phyloP scores from a whole-genome alignment of 2,888 invertebrate genomes.

The Seira musarum region DNA sequence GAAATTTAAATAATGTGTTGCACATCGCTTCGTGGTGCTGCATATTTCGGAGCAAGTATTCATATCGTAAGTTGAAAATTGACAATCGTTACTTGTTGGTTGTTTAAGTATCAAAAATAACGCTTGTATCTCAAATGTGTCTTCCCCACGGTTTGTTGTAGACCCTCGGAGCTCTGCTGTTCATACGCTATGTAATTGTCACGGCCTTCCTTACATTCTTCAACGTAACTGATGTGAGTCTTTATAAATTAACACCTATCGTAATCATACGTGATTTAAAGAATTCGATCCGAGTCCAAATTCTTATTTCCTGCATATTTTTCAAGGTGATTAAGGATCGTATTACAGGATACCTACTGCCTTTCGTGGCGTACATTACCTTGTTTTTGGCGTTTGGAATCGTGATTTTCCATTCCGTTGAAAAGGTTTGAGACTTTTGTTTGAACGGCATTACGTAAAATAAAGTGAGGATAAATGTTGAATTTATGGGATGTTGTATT shows the following conservation, averaged over 20 bases:
- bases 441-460: too few relatives aligned
- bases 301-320: slow-evolving; percentile 21
- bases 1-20: slow-evolving; percentile 57
- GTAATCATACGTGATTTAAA: background rate
- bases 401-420: slow-evolving; percentile 65
- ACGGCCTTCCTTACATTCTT: slow-evolving; percentile 64
- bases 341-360: slow-evolving; percentile 61
- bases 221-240: slow-evolving; percentile 62
- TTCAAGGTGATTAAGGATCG: slow-evolving; percentile 61
- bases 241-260: too few relatives aligned
- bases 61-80: slow-evolving; percentile 52
- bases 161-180: slow-evolving; percentile 63
- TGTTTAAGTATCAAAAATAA: too few relatives aligned
- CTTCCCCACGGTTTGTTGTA: too few relatives aligned
- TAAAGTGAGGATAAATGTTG: too few relatives aligned
- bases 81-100: too few relatives aligned
- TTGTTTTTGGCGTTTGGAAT: slow-evolving; percentile 62
- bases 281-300: too few relatives aligned
- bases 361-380: slow-evolving; percentile 63
- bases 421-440: slow-evolving; percentile 51
- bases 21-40: slow-evolving; percentile 53
- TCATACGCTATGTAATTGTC: slow-evolving; percentile 64
- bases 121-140: too few relatives aligned
- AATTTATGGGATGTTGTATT: too few relatives aligned
- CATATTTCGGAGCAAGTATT: slow-evolving; percentile 53